Evolutionary conservation across 2,113 vertebrate species (phyloP), one percentile per base, ranked within the genome.

Genomic region (Psilopogon haemacephalus): DNA sequence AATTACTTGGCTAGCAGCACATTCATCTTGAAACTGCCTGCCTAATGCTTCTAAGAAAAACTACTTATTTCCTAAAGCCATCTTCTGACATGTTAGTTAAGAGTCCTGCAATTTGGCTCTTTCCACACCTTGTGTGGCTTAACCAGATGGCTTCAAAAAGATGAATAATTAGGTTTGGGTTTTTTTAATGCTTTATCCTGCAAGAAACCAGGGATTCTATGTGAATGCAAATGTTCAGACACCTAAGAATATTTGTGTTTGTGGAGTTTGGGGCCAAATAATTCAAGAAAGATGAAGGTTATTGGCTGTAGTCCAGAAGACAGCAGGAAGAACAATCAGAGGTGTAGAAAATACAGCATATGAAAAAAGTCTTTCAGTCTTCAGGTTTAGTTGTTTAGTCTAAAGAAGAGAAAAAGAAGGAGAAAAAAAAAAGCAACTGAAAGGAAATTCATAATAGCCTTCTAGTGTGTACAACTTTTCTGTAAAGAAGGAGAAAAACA

Each of bases 401-500:
- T 93, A 59, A 90, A 88, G 74, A 79, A 91, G 40, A 77, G 72
- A 75, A 92, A 93, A 35, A 86, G 73, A 74, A 93, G 2, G 86
- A 88, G 71, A 78, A 91, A 37, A 80, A 69, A 75, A 90, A 91
- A 35, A 86, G 70, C 70, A 93, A 2, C 38, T 6, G 4, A 84
- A 85, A 86, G 48, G 72, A 91, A 90, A 94, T 90, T 91, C 76
- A 56, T 95, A 93, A 93, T 74, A 86, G 56, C 64, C 54, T 94
- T 67, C 85, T 65, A 80, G 32, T 56, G 82, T 77, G 79, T 86
- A 55, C 90, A 90, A 70, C 32, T 88, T 88, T 83, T 77, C 95
- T 91, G 60, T 84, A 86, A 91, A 96, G 64, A 56, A 92, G 79
- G 90, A 79, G 79, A 88, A 93, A 95, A 95, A 86, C 88, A 93